Evolutionary conservation across 2,888 invertebrate genomes (phyloP).

Genomic region (Pantelozetes paolii): DNA sequence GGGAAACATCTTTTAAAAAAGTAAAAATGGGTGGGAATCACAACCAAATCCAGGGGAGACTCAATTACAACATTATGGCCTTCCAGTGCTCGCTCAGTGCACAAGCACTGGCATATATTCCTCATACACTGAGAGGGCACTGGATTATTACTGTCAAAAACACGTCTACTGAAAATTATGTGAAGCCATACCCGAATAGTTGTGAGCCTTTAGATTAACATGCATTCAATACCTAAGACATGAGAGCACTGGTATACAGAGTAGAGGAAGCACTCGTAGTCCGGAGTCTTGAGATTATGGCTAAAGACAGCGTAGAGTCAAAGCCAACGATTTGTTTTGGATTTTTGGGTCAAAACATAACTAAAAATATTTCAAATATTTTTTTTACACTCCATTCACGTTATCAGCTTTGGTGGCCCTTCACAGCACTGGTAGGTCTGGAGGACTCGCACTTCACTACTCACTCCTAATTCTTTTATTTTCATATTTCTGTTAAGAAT

Average conservation of each 20-base stretch:
- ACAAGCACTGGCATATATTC: not conserved
- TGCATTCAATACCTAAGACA: constrained; percentile 6
- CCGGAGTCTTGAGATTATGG: constrained; percentile 8
- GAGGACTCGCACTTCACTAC: not conserved
- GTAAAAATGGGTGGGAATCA: constrained; percentile 25
- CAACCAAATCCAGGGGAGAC: constrained; percentile 30
- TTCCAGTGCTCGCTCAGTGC: not conserved
- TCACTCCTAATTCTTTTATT: not conserved
- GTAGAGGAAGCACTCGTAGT: constrained; percentile 10
- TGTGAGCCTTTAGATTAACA: not conserved
- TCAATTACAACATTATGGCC: constrained; percentile 9
- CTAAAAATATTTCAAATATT: constrained; percentile 23
- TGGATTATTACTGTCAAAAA: constrained; percentile 36
- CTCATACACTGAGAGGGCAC: not conserved
- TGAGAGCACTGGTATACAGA: constrained; percentile 11
- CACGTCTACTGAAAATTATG: constrained; percentile 37
- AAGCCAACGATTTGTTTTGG: constrained; percentile 24
- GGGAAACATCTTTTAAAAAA: constrained; percentile 24
- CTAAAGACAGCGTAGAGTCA: constrained; percentile 8
- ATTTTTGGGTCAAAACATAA: constrained; percentile 24
- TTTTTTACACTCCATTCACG: not conserved
- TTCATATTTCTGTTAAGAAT: not conserved
- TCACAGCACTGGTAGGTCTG: not conserved
- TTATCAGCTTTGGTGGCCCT: constrained; percentile 35
- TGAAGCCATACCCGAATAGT: constrained; percentile 36